Conservation (phyloP, 2,888 invertebrate species). For the Homarus gammarus region DNA sequence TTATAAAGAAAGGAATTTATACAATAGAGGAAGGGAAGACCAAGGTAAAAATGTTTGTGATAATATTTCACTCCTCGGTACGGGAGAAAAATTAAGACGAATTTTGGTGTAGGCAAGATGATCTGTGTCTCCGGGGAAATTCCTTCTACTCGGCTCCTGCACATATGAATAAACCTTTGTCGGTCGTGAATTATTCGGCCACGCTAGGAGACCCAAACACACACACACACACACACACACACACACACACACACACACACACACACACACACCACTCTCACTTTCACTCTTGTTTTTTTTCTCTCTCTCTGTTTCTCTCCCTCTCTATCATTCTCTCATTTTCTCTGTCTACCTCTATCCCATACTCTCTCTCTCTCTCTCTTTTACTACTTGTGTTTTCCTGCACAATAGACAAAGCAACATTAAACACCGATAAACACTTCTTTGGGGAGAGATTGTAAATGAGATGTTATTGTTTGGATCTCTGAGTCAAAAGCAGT, state of each 20-base stretch:
- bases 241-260: conserved; percentile 19
- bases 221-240: neutral
- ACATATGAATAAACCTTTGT: conserved; percentile 57
- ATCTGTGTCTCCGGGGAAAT: conserved; percentile 53
- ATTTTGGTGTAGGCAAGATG: conserved; percentile 51
- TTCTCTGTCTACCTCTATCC: neutral
- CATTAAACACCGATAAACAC: neutral
- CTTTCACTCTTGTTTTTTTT: too few relatives aligned
- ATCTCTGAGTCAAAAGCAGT: neutral
- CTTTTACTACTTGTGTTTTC: neutral
- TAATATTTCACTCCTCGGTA: conserved; percentile 23
- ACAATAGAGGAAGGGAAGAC: neutral
- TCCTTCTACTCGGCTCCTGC: conserved; percentile 31
- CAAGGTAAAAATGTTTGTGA: neutral
- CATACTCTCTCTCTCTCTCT: too few relatives aligned
- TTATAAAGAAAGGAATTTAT: neutral
- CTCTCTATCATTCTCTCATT: too few relatives aligned
- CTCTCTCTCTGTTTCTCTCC: too few relatives aligned
- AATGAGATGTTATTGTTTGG: neutral
- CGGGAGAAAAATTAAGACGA: conserved; percentile 59
- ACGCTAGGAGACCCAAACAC: neutral
- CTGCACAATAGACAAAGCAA: neutral
- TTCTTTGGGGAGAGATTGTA: too few relatives aligned
- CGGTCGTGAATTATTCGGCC: conserved; percentile 37
- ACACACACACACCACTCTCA: neutral